Base-by-base conservation (phyloP, 2,113 vertebrate species). In the Scopus umbretta region DNA sequence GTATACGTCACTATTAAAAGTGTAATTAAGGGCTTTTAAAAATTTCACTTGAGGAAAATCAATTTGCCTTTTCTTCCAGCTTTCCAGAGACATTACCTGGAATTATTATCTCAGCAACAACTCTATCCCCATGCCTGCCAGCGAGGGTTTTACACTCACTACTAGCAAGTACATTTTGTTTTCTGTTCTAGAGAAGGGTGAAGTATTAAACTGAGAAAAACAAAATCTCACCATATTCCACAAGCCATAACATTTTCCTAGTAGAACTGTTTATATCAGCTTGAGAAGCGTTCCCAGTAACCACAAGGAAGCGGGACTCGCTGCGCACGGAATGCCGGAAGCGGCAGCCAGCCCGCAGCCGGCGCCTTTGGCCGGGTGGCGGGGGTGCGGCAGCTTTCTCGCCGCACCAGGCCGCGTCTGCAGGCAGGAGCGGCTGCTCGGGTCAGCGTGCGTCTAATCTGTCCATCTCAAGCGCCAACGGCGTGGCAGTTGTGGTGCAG, bases 391-490 rank as follows among this genome's bases (percentile, higher is more conserved):
- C 25, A 26, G 29, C 14, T 4, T 17, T 9, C 65, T n/a, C 1
- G 1, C 20, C 4, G 23, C 2, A 1, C 26, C 47, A 22, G 40
- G n/a, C 26, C 72, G 2, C 1, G 1, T 5, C 25, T 4, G 20
- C 52, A 20, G 40, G 59, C n/a, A 36, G 40, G 56, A 34, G 29
- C 2, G 1, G 67, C 67, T 0, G 3, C n/a, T 22, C 30, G 4
- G 26, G 36, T 9, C 5, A 0, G 27, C 3, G 9, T 13, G 8
- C 4, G 1, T 84, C 29, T 20, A 4, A 40, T 4, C 29, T 21
- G 38, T 8, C 36, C 21, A 11, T 47, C 56, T 21, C 21, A 2
- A 59, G 55, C 2, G 0, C 22, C 0, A 2, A 10, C 0, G 1
- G 13, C 1, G 14, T 6, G 20, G 43, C 25, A 20, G 42, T 5